phyloP scores from a whole-genome alignment of 2,888 invertebrate species.

The Gymnosoma rotundatum region DNA sequence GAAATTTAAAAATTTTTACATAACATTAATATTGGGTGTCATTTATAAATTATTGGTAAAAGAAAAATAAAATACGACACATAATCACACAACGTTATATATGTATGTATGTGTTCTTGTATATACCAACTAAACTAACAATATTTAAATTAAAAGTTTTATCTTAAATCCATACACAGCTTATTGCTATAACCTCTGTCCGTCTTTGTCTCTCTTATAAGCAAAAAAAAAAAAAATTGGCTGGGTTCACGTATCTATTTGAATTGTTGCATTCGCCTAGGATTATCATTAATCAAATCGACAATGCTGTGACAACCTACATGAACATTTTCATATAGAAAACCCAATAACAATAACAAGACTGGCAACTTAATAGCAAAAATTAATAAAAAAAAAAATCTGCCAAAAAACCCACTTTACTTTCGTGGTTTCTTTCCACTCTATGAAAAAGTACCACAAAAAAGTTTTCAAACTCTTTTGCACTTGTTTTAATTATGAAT shows the following conservation, averaged over 20 bases:
- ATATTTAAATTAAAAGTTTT: slow-evolving; percentile 33
- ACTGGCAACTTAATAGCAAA: slow-evolving; percentile 57
- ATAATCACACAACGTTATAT: not conserved
- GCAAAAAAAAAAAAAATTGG: too few relatives aligned
- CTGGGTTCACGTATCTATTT: slow-evolving; percentile 22
- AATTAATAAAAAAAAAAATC: slow-evolving; percentile 10
- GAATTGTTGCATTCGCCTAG: slow-evolving; percentile 57
- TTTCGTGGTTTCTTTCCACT: not conserved
- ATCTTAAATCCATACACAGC: slow-evolving; percentile 52
- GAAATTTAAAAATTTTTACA: slow-evolving; percentile 23
- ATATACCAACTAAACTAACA: not conserved
- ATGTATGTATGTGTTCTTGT: not conserved
- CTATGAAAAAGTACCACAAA: slow-evolving; percentile 10
- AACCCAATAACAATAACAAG: slow-evolving; percentile 34
- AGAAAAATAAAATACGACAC: not conserved
- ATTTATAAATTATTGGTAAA: slow-evolving; percentile 44
- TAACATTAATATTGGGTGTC: slow-evolving; percentile 45
- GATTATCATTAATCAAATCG: slow-evolving; percentile 71
- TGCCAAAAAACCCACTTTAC: slow-evolving; percentile 45
- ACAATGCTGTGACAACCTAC: slow-evolving; percentile 70
- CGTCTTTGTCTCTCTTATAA: not conserved
- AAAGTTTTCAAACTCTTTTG: slow-evolving; percentile 26
- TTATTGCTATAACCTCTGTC: not conserved
- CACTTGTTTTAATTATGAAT: slow-evolving; percentile 64
- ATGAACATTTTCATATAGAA: slow-evolving; percentile 66